A percentile compares a stretch with the other conserved stretches of the same genome.
Conservation (phyloP, 2,797 vertebrate genomes). For the Manis javanica region DNA sequence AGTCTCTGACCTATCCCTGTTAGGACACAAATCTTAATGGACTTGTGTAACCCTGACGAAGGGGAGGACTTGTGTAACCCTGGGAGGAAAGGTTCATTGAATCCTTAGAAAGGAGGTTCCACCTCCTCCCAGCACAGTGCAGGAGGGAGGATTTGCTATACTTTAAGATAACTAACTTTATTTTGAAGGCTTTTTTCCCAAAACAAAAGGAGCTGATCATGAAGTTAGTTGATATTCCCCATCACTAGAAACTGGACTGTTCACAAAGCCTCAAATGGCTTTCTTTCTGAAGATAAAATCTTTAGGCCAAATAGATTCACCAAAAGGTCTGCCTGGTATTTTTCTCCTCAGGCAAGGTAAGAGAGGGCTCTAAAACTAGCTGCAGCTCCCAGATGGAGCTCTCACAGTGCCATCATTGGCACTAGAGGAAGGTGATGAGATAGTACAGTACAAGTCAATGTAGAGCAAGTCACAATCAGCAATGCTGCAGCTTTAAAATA, state of each 20-base stretch:
- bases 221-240: constrained; percentile 1
- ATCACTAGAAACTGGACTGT: neutral
- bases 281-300: neutral
- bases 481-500: neutral
- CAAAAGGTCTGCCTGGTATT: neutral
- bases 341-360: neutral
- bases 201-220: neutral
- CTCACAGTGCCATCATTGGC: neutral
- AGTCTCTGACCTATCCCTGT: neutral
- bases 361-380: neutral
- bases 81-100: neutral
- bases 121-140: neutral
- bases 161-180: neutral
- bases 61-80: neutral
- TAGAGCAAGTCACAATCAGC: neutral
- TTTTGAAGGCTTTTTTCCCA: neutral
- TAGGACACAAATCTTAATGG: constrained; percentile 16
- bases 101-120: neutral
- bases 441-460: neutral
- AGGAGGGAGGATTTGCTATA: neutral
- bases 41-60: neutral
- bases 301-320: neutral
- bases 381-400: neutral
- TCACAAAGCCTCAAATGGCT: neutral
- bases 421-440: neutral